Evolutionary conservation across 2,888 invertebrate genomes (phyloP), one percentile per base, ranked within the genome.

Genomic region (Ceraclea dissimilis): DNA sequence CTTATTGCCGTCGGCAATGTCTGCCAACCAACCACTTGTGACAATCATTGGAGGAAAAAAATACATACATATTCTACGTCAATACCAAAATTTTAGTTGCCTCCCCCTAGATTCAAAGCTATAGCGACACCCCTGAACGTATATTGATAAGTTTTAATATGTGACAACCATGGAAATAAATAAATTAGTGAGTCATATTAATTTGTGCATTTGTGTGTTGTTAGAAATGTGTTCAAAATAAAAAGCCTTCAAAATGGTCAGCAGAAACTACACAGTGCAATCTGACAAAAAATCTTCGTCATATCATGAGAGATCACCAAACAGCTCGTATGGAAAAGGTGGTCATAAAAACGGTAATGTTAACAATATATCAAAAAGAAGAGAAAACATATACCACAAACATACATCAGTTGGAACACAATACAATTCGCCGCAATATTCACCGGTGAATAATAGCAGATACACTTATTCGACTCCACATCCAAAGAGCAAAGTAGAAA

Each of bases 211-310:
- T 31, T 8, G 6, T n/a, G 39, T 39, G 5, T n/a, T 39, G 13
- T 13, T 39, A 39, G 16, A 39, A 39, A 39, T 26, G 26, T 26
- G 26, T 26, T 26, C 4, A 26, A 8, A 39, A 39, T 8, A 8
- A n/a, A 39, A n/a, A 13, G 39, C 13, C 4, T 31, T 8, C 31
- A 72, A 70, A 65, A 78, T 78, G 78, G 77, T 78, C 59, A 77
- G 76, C 67, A 75, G 78, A 17, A 76, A 77, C 64, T 78, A 78
- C 64, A 69, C 73, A 22, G 61, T 77, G 21, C 62, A 62, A 20
- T 49, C 60, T 31, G 59, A 60, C 44, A 59, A 56, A 50, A 52
- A 39, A 31, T 44, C 54, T 19, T 48, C 51, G 10, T 39, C 49
- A 16, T 56, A 60, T 20, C 54, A 57, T 17, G 59, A 62, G 49